phyloP scores from a whole-genome alignment of 2,888 invertebrate genomes.

The Allygus modestus region DNA sequence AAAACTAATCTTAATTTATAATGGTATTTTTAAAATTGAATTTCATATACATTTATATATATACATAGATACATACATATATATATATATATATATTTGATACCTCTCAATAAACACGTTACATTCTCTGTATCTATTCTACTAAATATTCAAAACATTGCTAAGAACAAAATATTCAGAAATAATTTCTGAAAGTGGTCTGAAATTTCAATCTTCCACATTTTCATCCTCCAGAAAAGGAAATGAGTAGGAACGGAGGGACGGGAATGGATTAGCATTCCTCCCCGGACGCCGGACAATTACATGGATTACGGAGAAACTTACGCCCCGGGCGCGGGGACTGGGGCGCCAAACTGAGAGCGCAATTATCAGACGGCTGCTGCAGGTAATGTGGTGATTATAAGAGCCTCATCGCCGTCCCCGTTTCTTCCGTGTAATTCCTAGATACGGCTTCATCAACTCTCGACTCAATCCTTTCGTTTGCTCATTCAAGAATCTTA shows the following conservation, averaged over 20 bases:
- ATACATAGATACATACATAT: too few species aligned
- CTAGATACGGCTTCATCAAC: neutral
- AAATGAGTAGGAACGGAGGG: slow-evolving; percentile 8
- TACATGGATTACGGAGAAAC: slow-evolving; percentile 38
- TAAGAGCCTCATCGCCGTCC: neutral
- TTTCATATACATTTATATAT: too few species aligned
- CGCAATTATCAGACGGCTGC: neutral
- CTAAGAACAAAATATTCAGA: too few species aligned
- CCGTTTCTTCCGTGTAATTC: neutral
- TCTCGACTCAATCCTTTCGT: too few species aligned
- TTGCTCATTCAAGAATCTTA: too few species aligned
- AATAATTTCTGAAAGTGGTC: neutral
- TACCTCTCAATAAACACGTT: too few species aligned
- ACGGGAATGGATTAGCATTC: slow-evolving; percentile 6
- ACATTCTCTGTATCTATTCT: too few species aligned
- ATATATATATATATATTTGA: too few species aligned
- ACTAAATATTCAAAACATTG: too few species aligned
- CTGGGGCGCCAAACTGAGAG: slow-evolving; percentile 22
- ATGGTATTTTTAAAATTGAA: too few species aligned
- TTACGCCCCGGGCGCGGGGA: slow-evolving; percentile 18
- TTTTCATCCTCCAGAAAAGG: neutral
- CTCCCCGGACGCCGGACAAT: neutral
- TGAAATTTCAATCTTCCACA: slow-evolving; percentile 4
- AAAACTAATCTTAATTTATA: too few species aligned
- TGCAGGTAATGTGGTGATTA: slow-evolving; percentile 22